Evolutionary conservation across 2,797 vertebrate genomes (phyloP).

Genomic region (Lepus oiostolus): DNA sequence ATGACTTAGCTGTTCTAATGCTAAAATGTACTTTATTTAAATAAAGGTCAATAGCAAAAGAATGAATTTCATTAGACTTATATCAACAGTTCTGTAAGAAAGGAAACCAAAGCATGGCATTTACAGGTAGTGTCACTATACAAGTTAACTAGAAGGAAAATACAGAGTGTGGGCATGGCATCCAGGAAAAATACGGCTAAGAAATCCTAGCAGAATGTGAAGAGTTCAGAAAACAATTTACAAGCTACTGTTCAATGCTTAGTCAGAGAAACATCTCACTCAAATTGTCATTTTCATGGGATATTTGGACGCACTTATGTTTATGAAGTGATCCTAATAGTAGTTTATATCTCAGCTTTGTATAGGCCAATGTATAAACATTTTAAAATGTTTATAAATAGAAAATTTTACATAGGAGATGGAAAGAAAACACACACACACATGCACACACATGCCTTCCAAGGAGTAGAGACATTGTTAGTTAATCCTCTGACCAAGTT

Average conservation of each 20-base stretch:
- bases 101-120: neutral
- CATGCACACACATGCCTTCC: neutral
- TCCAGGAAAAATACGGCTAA: neutral
- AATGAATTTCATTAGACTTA: conserved; percentile 68
- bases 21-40: conserved; percentile 67
- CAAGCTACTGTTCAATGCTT: neutral
- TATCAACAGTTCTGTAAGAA: conserved; percentile 47
- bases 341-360: conserved; percentile 60
- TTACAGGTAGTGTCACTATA: conserved; percentile 29
- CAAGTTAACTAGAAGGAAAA: conserved; percentile 35
- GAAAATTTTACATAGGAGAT: conserved; percentile 1
- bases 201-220: neutral
- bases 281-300: conserved; percentile 8
- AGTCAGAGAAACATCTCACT: conserved; percentile 15
- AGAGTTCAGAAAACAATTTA: neutral
- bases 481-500: conserved; percentile 7
- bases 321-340: conserved; percentile 10
- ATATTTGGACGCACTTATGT: conserved; percentile 29
- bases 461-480: neutral
- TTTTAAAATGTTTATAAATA: conserved; percentile 60
- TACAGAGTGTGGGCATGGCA: neutral
- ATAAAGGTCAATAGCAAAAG: conserved; percentile 62
- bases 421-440: conserved; percentile 50
- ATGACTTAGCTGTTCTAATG: conserved; percentile 59
- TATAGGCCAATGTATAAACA: conserved; percentile 15